Percentiles rank a stretch among this genome's conserved stretches.
Conservation (phyloP, 2,113 vertebrate species). For the Centropristis striata region DNA sequence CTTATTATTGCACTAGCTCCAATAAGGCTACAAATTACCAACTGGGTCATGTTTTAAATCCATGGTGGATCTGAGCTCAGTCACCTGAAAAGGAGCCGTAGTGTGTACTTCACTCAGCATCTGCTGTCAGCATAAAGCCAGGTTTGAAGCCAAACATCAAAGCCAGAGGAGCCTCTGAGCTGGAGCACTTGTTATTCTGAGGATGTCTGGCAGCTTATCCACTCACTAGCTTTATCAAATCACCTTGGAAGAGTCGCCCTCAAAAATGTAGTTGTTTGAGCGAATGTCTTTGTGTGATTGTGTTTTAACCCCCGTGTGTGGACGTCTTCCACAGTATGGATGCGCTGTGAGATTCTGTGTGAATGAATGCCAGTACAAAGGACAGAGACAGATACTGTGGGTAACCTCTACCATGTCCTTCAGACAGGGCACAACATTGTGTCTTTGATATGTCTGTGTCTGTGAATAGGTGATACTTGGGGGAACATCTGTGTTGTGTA, state of each 20-base stretch:
- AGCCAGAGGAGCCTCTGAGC: slow-evolving; percentile 75
- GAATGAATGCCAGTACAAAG: slow-evolving; percentile 26
- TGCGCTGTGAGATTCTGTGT: slow-evolving; percentile 18
- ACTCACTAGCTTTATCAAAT: slow-evolving; percentile 79
- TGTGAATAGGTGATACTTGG: slow-evolving; percentile 34
- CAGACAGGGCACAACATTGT: slow-evolving; percentile 29
- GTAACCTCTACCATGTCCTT: slow-evolving; percentile 61
- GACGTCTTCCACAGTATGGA: slow-evolving; percentile 18
- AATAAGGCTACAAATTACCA: slow-evolving; percentile 55
- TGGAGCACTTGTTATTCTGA: slow-evolving; percentile 81
- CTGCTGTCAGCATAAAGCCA: slow-evolving; percentile 80
- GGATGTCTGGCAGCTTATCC: slow-evolving; percentile 79
- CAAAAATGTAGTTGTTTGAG: slow-evolving; percentile 67
- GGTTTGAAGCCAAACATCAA: slow-evolving; percentile 81
- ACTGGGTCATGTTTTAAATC: slow-evolving; percentile 60
- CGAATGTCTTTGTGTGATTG: slow-evolving; percentile 60
- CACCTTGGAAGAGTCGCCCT: slow-evolving; percentile 79
- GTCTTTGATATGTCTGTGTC: slow-evolving; percentile 46
- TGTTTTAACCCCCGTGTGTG: slow-evolving; percentile 53
- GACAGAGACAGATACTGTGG: slow-evolving; percentile 27
- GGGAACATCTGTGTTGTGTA: slow-evolving; percentile 8
- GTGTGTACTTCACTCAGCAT: slow-evolving; percentile 74
- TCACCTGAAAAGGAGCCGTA: slow-evolving; percentile 58
- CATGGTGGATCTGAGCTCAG: slow-evolving; percentile 48
- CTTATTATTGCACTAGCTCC: slow-evolving; percentile 52